Conservation (phyloP, 1,140 invertebrate genomes). For the Drosophila persimilis region DNA sequence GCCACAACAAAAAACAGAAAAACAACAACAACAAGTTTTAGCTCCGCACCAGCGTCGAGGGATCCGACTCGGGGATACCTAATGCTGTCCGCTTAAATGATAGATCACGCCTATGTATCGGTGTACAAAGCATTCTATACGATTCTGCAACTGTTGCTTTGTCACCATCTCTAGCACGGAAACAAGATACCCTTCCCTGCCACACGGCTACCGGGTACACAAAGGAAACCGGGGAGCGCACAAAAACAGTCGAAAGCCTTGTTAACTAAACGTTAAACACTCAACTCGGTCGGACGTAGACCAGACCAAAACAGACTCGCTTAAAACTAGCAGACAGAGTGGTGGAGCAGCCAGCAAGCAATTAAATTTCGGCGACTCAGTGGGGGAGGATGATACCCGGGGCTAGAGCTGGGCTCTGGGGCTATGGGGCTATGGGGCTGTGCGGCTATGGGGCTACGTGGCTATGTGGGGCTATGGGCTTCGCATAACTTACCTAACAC, state of each 20-base stretch:
- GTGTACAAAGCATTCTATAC: too few species aligned
- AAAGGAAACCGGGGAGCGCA: slow-evolving; percentile 1
- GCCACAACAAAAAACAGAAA: neutral
- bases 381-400: neutral
- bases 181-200: too few species aligned
- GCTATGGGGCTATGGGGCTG: neutral
- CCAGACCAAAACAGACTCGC: slow-evolving; percentile 30
- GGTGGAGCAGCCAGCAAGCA: neutral
- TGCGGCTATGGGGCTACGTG: neutral
- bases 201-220: neutral
- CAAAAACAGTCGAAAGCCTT: slow-evolving; percentile 2
- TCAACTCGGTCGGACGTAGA: slow-evolving; percentile 20
- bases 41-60: too few species aligned
- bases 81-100: too few species aligned
- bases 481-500: slow-evolving; percentile 88
- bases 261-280: slow-evolving; percentile 35
- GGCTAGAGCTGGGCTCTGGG: neutral
- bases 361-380: slow-evolving; percentile 17
- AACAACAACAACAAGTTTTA: neutral
- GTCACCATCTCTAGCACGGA: too few species aligned
- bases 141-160: too few species aligned
- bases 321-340: slow-evolving; percentile 32
- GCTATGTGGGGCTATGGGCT: neutral
- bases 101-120: too few species aligned
- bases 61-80: too few species aligned